Evolutionary conservation across 2,113 vertebrate genomes (phyloP).

Genomic region (Henicopernis longicauda): DNA sequence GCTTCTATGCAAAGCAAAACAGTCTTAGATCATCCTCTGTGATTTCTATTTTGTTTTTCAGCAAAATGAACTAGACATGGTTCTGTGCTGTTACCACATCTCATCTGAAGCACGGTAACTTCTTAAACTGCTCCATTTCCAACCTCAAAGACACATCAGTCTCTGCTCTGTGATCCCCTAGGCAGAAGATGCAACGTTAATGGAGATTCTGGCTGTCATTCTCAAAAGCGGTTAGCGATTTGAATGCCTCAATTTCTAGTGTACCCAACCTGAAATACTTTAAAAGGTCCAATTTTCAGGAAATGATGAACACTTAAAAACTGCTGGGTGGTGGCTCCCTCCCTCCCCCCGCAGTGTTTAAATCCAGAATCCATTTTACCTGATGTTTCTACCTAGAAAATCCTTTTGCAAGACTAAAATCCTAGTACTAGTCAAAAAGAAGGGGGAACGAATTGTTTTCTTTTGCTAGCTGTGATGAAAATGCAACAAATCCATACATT

Average conservation of each 20-base stretch:
- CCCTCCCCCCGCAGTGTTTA: neutral
- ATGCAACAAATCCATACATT: neutral
- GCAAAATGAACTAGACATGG: neutral
- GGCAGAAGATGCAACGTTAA: constrained; percentile 5
- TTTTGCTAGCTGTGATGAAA: neutral
- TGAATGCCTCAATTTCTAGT: neutral
- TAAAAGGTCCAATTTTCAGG: constrained; percentile 6
- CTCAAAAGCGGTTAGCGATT: constrained; percentile 13
- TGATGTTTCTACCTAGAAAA: neutral
- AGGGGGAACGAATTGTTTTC: fast-evolving
- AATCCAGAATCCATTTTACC: neutral
- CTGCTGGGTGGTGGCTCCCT: neutral
- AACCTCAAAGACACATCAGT: constrained; percentile 30
- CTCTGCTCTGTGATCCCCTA: constrained; percentile 12
- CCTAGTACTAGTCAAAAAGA: neutral
- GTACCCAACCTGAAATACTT: neutral
- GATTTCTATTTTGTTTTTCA: constrained; percentile 41
- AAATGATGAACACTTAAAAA: neutral
- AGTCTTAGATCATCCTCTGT: constrained; percentile 24
- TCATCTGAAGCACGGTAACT: neutral
- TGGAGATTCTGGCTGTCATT: constrained; percentile 23
- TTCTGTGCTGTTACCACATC: neutral
- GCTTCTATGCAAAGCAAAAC: neutral
- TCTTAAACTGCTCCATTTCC: constrained; percentile 9
- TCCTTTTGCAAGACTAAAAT: neutral